Evolutionary conservation across 2,888 invertebrate species (phyloP).

Genomic region (Heliconius erato): DNA sequence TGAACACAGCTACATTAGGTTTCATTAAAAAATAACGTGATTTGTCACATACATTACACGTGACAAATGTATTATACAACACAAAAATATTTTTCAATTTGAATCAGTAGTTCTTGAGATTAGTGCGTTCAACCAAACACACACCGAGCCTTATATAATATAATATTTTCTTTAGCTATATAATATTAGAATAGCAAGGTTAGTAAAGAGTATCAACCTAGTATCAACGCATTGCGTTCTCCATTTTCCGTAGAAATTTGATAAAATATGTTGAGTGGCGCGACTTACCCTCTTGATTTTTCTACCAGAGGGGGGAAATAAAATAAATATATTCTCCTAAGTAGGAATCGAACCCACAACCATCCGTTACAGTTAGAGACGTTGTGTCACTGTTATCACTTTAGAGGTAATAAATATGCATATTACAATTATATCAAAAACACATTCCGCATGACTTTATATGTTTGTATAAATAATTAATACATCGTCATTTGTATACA

Average conservation of each 20-base stretch:
- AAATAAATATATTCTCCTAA: not conserved
- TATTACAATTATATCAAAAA: constrained; percentile 1
- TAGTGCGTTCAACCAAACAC: no score
- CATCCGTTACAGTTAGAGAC: not conserved
- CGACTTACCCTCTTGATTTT: not conserved
- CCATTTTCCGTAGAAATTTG: not conserved
- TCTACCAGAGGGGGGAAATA: not conserved
- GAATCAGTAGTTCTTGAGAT: no score
- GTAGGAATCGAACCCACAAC: not conserved
- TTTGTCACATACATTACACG: no score
- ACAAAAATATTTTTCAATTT: no score
- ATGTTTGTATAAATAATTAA: constrained; percentile 24
- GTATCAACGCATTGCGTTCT: not conserved
- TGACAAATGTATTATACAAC: no score
- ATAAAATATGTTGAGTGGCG: not conserved
- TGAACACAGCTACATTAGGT: no score
- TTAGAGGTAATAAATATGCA: not conserved
- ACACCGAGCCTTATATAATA: no score
- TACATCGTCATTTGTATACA: constrained; percentile 5
- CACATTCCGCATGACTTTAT: not conserved
- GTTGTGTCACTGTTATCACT: not conserved
- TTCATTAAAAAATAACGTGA: no score
- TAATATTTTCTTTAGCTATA: no score
- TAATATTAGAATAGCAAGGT: not conserved
- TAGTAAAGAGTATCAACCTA: not conserved